These are phyloP conservation scores for Petroica traversi DNA, from an alignment of 2,113 vertebrate genomes.

Conservation along the genomic window DNA sequence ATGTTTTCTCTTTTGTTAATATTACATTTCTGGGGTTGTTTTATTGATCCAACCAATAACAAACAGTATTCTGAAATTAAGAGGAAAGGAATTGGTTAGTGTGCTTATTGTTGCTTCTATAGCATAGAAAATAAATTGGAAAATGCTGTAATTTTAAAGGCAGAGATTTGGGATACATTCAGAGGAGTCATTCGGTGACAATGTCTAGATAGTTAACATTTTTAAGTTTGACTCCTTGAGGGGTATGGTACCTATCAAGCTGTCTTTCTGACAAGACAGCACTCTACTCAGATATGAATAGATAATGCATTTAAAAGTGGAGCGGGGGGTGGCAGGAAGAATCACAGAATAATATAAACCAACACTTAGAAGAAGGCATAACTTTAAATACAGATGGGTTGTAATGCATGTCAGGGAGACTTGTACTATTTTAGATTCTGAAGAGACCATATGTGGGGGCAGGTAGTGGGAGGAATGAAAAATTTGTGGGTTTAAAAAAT, in stretches of 20 bases:
- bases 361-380: background rate
- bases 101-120: background rate
- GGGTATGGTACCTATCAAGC: background rate
- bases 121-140: background rate
- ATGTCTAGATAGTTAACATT: background rate
- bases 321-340: background rate
- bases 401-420: background rate
- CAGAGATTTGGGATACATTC: background rate
- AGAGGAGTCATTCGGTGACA: background rate
- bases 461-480: constrained; percentile 53
- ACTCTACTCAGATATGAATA: background rate
- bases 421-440: constrained; percentile 27
- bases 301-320: background rate
- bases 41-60: background rate
- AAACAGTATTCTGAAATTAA: background rate
- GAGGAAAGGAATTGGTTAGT: background rate
- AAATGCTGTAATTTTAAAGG: background rate
- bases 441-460: constrained; percentile 45
- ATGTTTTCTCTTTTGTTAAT: constrained; percentile 36
- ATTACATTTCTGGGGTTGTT: constrained; percentile 6
- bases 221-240: background rate
- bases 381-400: constrained; percentile 36
- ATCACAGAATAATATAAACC: background rate
- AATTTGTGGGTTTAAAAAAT: constrained; percentile 65
- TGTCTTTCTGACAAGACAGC: background rate